Base-by-base conservation (phyloP, 2,888 invertebrate species). In the Agrilus biguttatus region DNA sequence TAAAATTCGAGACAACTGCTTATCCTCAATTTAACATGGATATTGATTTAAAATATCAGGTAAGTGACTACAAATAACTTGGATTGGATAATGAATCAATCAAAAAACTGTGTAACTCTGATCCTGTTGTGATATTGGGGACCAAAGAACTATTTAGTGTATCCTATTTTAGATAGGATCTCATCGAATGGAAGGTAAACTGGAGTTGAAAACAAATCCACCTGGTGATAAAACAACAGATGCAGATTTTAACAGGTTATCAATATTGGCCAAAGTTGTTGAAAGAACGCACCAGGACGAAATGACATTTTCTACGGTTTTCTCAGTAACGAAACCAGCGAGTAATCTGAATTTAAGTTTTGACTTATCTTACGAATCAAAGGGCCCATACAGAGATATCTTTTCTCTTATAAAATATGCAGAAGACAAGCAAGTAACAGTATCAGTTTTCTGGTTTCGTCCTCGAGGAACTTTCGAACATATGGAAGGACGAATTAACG, bases 21-120 rank as follows among this genome's bases (percentile, higher is more conserved):
- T 86, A 88, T 65, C 81, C 85, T 0, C 73, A 75, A 34, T 73
- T 81, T 44, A 80, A 85, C 60, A 80, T 84, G 57, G 76, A 75
- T 45, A 67, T 79, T 1, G 72, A 77, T 37, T 54, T 75, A 23
- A 77, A 73, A 49, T 78, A 80, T 67, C 69, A 76, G 67, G 80
- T 80, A 61, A 69, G 71, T 52, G n/a, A n/a, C n/a, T n/a, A n/a
- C n/a, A n/a, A 40, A 45, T 6, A 21, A 5, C 17, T 17, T 5
- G 7, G 19, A 19, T 2, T 19, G 5, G 21, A 2, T 17, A 17
- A 17, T 17, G 17, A 17, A 17, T 17, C 17, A 17, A 17, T 4
- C 17, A 17, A 17, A 17, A 17, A n/a, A n/a, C n/a, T n/a, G n/a
- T n/a, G n/a, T n/a, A n/a, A n/a, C n/a, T n/a, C n/a, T n/a, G n/a